Percentiles rank a stretch among this genome's conserved stretches.
These are phyloP conservation scores for Marasmarcha lunaedactyla DNA, from an alignment of 2,888 invertebrate species.

Conservation along the genomic window DNA sequence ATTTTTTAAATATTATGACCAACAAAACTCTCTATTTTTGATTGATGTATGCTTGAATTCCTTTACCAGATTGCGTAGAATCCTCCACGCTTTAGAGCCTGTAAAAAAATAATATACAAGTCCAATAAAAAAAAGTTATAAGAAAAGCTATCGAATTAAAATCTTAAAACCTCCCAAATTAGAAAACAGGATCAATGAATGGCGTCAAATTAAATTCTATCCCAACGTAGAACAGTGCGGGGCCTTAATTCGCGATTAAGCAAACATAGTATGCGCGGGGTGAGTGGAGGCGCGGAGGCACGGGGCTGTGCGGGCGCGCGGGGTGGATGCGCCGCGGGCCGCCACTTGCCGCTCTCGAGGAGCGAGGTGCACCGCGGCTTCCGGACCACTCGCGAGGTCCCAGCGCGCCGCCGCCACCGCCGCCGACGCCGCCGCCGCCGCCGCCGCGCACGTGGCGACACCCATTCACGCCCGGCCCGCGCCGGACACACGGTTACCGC, in stretches of 20 bases:
- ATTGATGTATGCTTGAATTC: too few species aligned
- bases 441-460: conserved; percentile 11
- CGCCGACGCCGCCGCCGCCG: conserved; percentile 59
- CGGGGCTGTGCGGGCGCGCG: conserved; percentile 31
- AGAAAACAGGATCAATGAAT: conserved; percentile 42
- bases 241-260: conserved; percentile 68
- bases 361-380: conserved; percentile 68
- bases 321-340: conserved; percentile 54
- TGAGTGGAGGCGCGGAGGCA: conserved; percentile 32
- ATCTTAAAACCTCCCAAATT: neutral
- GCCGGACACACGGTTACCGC: conserved; percentile 20
- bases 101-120: too few species aligned
- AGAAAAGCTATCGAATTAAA: too few species aligned
- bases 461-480: conserved; percentile 22
- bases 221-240: conserved; percentile 64
- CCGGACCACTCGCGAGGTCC: conserved; percentile 41
- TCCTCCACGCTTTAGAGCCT: too few species aligned
- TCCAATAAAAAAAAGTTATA: too few species aligned
- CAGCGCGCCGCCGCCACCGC: conserved; percentile 41
- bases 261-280: conserved; percentile 48
- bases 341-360: conserved; percentile 66
- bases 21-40: too few species aligned
- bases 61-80: too few species aligned
- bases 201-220: conserved; percentile 60
- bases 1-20: too few species aligned